These are phyloP conservation scores for Decapterus maruadsi DNA, from an alignment of 2,797 vertebrate genomes.

Conservation along the genomic window DNA sequence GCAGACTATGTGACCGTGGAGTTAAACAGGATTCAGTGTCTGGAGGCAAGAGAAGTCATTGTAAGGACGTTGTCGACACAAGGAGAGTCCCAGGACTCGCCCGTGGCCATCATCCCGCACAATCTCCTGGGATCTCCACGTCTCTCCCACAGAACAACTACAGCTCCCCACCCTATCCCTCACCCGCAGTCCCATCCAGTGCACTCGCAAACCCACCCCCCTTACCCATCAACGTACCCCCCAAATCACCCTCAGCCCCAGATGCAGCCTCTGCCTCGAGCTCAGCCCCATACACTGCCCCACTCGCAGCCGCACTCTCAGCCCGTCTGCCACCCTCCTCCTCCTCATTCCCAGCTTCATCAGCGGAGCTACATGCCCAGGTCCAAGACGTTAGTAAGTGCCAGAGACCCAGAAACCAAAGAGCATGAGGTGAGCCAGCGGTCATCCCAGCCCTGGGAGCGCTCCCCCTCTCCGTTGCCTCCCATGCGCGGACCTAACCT, in stretches of 20 bases:
- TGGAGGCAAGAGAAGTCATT: constrained; percentile 92
- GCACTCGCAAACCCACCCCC: constrained; percentile 78
- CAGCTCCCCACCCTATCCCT: constrained; percentile 69
- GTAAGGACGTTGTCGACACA: constrained; percentile 95
- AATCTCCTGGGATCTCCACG: constrained; percentile 92
- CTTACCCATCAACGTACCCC: constrained; percentile 88
- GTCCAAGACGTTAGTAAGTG: constrained; percentile 93
- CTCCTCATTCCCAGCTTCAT: constrained; percentile 84
- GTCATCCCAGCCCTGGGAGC: constrained; percentile 91
- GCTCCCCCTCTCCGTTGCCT: constrained; percentile 83
- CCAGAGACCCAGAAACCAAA: constrained; percentile 96
- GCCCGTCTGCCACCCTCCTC: constrained; percentile 84
- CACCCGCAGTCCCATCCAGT: constrained; percentile 62
- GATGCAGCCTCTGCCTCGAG: constrained; percentile 79
- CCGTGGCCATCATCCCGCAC: constrained; percentile 87
- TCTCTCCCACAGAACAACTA: constrained; percentile 80
- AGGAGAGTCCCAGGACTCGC: constrained; percentile 95
- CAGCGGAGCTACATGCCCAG: constrained; percentile 87
- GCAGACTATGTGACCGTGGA: constrained; percentile 91
- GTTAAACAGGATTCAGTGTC: constrained; percentile 88
- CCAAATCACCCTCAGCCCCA: constrained; percentile 85
- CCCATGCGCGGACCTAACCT: constrained; percentile 84
- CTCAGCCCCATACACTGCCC: constrained; percentile 80
- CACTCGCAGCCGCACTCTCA: constrained; percentile 88
- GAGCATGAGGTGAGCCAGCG: constrained; percentile 87